A percentile compares a stretch with the other conserved stretches of the same genome.
Evolutionary conservation across 2,113 vertebrate species (phyloP).

Genomic region (Mormyrus iriodes): DNA sequence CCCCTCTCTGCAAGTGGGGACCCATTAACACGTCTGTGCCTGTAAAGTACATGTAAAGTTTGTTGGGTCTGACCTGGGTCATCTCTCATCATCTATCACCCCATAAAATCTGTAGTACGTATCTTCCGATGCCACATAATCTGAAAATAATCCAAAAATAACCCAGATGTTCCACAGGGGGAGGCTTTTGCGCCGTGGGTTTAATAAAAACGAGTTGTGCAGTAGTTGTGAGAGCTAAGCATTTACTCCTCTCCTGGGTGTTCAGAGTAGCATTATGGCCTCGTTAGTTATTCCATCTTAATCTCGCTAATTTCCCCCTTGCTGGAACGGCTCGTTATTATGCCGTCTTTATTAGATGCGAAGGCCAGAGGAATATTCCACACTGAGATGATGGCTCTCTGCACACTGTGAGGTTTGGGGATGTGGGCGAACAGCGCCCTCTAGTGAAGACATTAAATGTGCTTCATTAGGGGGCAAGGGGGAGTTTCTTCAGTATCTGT

Average conservation of each 20-base stretch:
- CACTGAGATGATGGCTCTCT: background rate
- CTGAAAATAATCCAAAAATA: background rate
- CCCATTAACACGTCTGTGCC: background rate
- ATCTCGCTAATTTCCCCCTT: background rate
- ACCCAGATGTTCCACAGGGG: background rate
- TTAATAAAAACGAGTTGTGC: background rate
- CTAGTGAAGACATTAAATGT: background rate
- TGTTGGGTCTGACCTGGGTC: background rate
- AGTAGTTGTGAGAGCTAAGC: background rate
- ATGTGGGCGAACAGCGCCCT: conserved; percentile 6
- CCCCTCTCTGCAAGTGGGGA: background rate
- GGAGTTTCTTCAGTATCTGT: no score
- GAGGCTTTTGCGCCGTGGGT: background rate
- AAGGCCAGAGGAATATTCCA: background rate
- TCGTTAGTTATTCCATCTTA: background rate
- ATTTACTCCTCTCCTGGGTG: background rate
- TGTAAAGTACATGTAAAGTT: background rate
- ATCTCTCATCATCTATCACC: background rate
- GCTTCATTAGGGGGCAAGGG: background rate
- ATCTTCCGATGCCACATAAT: background rate
- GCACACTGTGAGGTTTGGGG: background rate
- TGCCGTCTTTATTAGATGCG: background rate
- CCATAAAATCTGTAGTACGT: background rate
- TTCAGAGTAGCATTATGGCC: background rate
- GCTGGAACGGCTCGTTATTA: background rate